Percentiles rank a stretch among this genome's conserved stretches.
phyloP scores from a whole-genome alignment of 1,140 invertebrate species.

The Brachionus sp. region DNA sequence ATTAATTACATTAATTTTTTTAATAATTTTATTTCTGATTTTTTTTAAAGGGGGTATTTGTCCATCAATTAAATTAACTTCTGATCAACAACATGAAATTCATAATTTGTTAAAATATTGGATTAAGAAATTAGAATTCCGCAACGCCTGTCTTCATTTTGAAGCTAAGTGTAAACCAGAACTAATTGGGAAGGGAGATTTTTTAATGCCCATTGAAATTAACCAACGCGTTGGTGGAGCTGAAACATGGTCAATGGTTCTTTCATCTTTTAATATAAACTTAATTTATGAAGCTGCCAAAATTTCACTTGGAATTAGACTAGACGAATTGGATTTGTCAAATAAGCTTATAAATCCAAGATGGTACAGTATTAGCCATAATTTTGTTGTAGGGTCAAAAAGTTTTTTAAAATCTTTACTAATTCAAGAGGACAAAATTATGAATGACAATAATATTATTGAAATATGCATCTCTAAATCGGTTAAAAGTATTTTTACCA shows the following conservation, averaged over 20 bases:
- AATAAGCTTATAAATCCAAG: background rate
- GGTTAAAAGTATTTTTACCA: background rate
- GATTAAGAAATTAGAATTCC: background rate
- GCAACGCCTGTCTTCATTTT: slow-evolving; percentile 20
- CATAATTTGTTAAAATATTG: background rate
- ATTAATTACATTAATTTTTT: too few relatives aligned
- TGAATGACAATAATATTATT: background rate
- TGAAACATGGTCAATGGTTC: slow-evolving; percentile 36
- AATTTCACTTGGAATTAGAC: background rate
- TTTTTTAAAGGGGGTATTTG: slow-evolving; percentile 8
- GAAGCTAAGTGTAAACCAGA: slow-evolving; percentile 19
- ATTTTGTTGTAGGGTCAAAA: background rate
- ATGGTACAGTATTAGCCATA: background rate
- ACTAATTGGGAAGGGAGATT: background rate
- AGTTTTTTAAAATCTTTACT: background rate
- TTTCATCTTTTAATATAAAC: background rate
- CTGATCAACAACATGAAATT: background rate
- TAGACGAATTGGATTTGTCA: background rate
- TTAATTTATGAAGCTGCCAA: slow-evolving; percentile 8
- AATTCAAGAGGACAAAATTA: background rate
- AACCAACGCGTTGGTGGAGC: background rate
- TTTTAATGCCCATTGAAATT: slow-evolving; percentile 43
- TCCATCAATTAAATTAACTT: slow-evolving; percentile 10
- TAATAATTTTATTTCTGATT: too few relatives aligned
- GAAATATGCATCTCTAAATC: background rate